Conservation (phyloP, 2,113 vertebrate genomes). For the Eira barbara region DNA sequence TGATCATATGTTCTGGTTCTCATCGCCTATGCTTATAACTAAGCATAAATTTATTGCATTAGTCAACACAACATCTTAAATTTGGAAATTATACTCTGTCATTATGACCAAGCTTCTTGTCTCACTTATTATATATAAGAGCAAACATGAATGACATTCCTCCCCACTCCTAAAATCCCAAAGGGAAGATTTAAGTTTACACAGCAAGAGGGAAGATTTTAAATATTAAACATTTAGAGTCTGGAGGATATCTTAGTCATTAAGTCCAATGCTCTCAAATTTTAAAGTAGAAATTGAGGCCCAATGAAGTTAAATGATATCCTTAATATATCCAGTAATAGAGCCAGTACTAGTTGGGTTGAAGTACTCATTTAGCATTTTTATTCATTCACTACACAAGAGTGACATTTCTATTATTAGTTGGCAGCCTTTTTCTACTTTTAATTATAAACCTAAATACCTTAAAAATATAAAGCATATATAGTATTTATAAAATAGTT, state of each 20-base stretch:
- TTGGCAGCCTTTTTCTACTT: background rate
- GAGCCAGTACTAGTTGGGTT: background rate
- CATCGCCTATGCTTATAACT: background rate
- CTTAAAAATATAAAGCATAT: background rate
- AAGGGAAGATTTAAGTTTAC: background rate
- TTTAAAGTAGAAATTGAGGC: background rate
- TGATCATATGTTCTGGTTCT: background rate
- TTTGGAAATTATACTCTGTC: background rate
- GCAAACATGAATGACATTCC: background rate
- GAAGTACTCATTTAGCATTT: background rate
- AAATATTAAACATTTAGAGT: background rate
- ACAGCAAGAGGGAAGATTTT: background rate
- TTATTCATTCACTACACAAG: background rate
- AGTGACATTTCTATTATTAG: background rate
- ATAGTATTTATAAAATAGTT: background rate
- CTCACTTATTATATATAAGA: background rate
- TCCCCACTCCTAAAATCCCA: background rate
- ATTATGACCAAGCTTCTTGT: background rate
- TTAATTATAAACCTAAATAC: background rate
- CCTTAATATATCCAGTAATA: background rate
- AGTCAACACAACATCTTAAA: background rate
- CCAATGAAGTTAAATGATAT: background rate
- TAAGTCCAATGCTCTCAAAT: background rate
- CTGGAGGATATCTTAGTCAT: background rate
- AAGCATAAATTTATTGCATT: conserved; percentile 7